A percentile compares a stretch with the other conserved stretches of the same genome.
Conservation (phyloP, 2,888 invertebrate genomes). For the Tetrapedia diversipes region DNA sequence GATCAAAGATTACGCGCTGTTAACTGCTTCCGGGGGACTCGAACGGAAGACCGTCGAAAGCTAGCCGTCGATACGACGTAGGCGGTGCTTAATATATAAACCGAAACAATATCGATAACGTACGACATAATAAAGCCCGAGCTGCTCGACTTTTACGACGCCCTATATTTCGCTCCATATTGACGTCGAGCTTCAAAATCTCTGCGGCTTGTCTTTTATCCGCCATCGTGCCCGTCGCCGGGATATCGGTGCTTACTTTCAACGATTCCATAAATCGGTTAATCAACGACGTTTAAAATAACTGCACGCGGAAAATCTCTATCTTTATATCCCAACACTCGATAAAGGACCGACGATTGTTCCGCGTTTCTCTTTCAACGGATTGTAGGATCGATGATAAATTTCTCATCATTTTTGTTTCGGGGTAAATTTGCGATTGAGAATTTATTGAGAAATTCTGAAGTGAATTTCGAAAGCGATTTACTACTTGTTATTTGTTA, state of each 20-base stretch:
- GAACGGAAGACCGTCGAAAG: not conserved
- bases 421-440: too few relatives aligned
- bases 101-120: conserved; percentile 34
- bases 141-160: conserved; percentile 34
- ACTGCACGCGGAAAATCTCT: not conserved
- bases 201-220: conserved; percentile 12
- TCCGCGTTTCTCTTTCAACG: too few relatives aligned
- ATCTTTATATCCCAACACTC: not conserved
- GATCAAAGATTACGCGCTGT: conserved; percentile 14
- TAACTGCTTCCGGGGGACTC: not conserved
- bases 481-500: too few relatives aligned
- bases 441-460: too few relatives aligned
- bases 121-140: conserved; percentile 42
- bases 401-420: too few relatives aligned
- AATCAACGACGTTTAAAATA: not conserved
- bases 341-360: too few relatives aligned
- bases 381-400: too few relatives aligned
- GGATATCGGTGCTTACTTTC: not conserved
- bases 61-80: conserved; percentile 23
- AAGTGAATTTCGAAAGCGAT: too few relatives aligned
- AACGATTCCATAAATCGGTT: not conserved
- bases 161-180: conserved; percentile 29
- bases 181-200: conserved; percentile 55
- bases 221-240: not conserved
- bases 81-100: conserved; percentile 37